Conservation (phyloP, 2,113 vertebrate species). For the Sinocyclocheilus grahami region DNA sequence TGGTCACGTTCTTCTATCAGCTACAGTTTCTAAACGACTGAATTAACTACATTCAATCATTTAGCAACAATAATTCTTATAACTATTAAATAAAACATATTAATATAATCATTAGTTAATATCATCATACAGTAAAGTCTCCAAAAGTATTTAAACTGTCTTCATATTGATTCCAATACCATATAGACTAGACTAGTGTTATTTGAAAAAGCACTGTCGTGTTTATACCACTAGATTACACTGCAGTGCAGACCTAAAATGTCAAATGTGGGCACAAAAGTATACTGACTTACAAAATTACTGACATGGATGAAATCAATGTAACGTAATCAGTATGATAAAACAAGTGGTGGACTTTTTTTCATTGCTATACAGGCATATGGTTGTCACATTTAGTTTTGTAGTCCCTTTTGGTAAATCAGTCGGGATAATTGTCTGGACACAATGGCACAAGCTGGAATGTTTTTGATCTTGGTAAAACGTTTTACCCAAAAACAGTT, state of each 20-base stretch:
- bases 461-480: constrained; percentile 36
- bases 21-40: not conserved
- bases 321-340: not conserved
- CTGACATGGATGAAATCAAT: not conserved
- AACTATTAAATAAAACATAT: not conserved
- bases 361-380: constrained; percentile 15
- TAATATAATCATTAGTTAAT: not conserved
- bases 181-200: constrained; percentile 9
- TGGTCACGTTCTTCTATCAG: not conserved
- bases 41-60: not conserved
- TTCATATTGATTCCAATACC: constrained; percentile 30
- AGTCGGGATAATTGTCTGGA: constrained; percentile 16
- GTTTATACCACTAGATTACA: constrained; percentile 40
- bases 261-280: constrained; percentile 35
- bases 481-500: not conserved
- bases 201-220: not conserved
- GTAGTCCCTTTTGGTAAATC: constrained; percentile 33
- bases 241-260: constrained; percentile 29
- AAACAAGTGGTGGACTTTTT: not conserved
- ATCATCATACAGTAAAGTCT: constrained; percentile 45
- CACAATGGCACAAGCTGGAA: constrained; percentile 38
- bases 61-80: constrained; percentile 3
- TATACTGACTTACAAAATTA: not conserved
- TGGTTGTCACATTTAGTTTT: constrained; percentile 23
- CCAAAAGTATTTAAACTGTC: constrained; percentile 32